These are phyloP conservation scores for Busseola fusca DNA, from an alignment of 2,888 invertebrate genomes.

Conservation along the genomic window DNA sequence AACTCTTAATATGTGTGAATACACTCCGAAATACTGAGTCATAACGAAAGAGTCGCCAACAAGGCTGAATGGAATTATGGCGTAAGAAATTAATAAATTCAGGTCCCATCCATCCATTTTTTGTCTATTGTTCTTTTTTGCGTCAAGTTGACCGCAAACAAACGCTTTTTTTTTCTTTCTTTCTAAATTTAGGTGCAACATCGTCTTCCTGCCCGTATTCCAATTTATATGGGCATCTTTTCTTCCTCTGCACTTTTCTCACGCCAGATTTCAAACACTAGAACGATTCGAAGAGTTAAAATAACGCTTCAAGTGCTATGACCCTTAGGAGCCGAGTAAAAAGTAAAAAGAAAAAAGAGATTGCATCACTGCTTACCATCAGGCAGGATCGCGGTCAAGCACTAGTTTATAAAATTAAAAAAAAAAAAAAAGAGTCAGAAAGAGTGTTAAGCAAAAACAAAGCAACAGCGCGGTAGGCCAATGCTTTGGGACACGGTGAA, in stretches of 20 bases:
- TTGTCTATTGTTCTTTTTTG: too few relatives aligned
- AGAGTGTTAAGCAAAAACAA: background rate
- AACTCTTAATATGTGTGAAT: slow-evolving; percentile 66
- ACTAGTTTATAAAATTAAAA: too few relatives aligned
- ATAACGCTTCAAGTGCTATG: background rate
- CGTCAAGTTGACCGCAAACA: too few relatives aligned
- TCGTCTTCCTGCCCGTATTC: background rate
- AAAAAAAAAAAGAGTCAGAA: too few relatives aligned
- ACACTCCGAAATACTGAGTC: slow-evolving; percentile 57
- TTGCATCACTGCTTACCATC: too few relatives aligned
- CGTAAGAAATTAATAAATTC: slow-evolving; percentile 8
- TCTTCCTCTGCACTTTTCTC: background rate
- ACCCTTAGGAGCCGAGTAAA: background rate
- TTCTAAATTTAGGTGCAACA: background rate
- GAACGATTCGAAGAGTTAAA: background rate
- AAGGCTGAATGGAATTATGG: slow-evolving; percentile 30
- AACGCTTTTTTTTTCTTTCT: too few relatives aligned
- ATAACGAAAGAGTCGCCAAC: slow-evolving; percentile 38
- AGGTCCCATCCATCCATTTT: too few relatives aligned
- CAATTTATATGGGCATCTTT: background rate
- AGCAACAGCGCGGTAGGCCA: background rate
- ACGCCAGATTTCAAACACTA: background rate
- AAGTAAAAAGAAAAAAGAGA: background rate
- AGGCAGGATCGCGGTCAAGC: too few relatives aligned
- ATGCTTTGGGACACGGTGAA: background rate